Evolutionary conservation across 1,140 invertebrate species (phyloP), one percentile per base, ranked within the genome.

Genomic region (Cotesia typhae): DNA sequence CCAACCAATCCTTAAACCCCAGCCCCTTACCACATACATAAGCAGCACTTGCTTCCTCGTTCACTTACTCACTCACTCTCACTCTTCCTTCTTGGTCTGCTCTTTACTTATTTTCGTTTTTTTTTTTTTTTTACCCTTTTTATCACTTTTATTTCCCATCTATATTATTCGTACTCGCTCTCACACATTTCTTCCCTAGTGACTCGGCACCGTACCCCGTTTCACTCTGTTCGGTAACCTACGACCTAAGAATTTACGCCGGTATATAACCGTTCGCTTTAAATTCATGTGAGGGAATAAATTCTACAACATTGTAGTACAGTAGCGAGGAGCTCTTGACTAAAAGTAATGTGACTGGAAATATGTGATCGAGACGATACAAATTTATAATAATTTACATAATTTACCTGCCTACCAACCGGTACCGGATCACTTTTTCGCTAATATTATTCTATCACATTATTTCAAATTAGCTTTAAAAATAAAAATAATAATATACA

Each of bases 211-310:
- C 28, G 41, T 47, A 47, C 41, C 52, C 51, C 38, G 10, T 41
- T 35, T 41, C 60, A 4, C 65, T 74, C 74, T 75, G 75, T 76
- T 75, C 77, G 75, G 74, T 77, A 53, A 55, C 74, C 72, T 73
- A 76, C 75, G 76, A 79, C 79, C 75, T 74, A 67, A 72, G 76
- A 80, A 80, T 80, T 80, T 77, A 80, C 77, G 75, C 75, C 67
- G 70, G 71, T 76, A 67, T 73, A 69, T 59, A 74, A 75, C 73
- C 72, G 67, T 71, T 65, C 61, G 28, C 63, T 71, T 76, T 71
- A 79, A 80, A 80, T 80, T 80, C 78, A 79, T 77, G 75, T 83
- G 82, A 79, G 81, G 76, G 83, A 83, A 85, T 85, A 84, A 84
- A 84, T 84, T 84, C 84, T 81, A 80, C 52, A 55, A 38, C 3